Base-by-base conservation (phyloP, 2,888 invertebrate genomes). In the Oligia latruncula region DNA sequence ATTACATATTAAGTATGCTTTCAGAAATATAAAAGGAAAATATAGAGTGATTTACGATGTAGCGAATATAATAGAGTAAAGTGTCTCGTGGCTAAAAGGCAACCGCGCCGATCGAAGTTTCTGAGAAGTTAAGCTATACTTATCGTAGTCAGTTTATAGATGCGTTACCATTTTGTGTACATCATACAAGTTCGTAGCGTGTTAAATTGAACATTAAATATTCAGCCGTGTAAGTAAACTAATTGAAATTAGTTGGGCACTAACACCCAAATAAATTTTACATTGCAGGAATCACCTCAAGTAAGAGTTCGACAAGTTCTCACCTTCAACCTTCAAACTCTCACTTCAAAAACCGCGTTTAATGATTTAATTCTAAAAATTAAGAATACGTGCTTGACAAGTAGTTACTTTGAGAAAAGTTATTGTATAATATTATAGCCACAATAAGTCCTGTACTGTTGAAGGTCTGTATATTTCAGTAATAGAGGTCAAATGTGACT, bases 1-100 rank as follows among this genome's bases (percentile, higher is more conserved):
- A 71, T 68, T 35, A 74, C 6, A 15, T 55, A 68, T 17, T 20
- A 78, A 60, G 5, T 70, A 65, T n/a, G 29, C 55, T 74, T 71
- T 71, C 6, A 71, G 29, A 74, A 49, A 58, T 73, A 79, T 35
- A 2, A 52, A 67, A 43, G 29, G n/a, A 67, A 67, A 67, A 78
- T 72, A 43, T 35, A 29, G 5, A 62, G 52, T 35, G 1, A 20
- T 66, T 74, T 43, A 43, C 43, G 35, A n/a, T 67, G 52, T 52
- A n/a, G 23, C 15, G 9, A 20, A 17, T 62, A 43, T 62, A 62
- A 46, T 52, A 43, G n/a, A 79, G 60, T 43, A 11, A 49, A 29
- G 15, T 58, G 29, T 67, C 8, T 35, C 43, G 35, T 35, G 5
- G 29, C 52, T 9, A 13, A 40, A 20, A 49, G 17, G 29, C 8